Percentiles rank a stretch among this genome's conserved stretches.
Evolutionary conservation across 2,113 vertebrate genomes (phyloP).

Genomic region (Lagopus leucura): DNA sequence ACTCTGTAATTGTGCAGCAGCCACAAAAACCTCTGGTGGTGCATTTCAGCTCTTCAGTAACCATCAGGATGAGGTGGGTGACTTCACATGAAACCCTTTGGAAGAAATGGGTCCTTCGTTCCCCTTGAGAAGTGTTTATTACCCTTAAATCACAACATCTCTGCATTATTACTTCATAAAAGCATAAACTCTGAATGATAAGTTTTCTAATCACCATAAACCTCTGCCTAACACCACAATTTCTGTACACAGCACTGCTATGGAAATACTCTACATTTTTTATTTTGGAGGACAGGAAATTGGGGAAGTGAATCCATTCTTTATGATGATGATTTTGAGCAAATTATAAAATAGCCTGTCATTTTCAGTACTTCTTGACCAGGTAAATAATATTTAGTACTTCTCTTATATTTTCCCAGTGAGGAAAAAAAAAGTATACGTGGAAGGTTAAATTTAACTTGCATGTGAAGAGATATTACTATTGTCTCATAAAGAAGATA

Average conservation of each 20-base stretch:
- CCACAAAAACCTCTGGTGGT: not conserved
- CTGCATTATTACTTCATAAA: constrained; percentile 17
- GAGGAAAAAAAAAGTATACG: not conserved
- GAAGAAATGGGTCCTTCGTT: not conserved
- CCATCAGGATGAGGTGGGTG: not conserved
- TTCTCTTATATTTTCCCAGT: not conserved
- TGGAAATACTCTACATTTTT: not conserved
- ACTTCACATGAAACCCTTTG: not conserved
- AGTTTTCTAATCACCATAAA: not conserved
- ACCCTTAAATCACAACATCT: not conserved
- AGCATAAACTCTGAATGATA: not conserved
- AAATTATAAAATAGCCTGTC: not conserved
- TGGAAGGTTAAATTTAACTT: constrained; percentile 55
- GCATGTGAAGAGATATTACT: constrained; percentile 20
- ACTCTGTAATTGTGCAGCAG: fast-evolving
- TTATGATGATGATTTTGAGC: not conserved
- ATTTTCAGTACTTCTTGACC: constrained; percentile 18
- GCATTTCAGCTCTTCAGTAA: not conserved
- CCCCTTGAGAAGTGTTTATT: not conserved
- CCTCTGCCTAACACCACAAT: not conserved
- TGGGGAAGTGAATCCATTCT: not conserved
- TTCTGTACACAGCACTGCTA: not conserved
- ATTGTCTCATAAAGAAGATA: constrained; percentile 52
- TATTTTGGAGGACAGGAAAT: not conserved
- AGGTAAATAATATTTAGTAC: not conserved